Conservation (phyloP, 1,140 invertebrate genomes). For the Drosophila sproati region DNA sequence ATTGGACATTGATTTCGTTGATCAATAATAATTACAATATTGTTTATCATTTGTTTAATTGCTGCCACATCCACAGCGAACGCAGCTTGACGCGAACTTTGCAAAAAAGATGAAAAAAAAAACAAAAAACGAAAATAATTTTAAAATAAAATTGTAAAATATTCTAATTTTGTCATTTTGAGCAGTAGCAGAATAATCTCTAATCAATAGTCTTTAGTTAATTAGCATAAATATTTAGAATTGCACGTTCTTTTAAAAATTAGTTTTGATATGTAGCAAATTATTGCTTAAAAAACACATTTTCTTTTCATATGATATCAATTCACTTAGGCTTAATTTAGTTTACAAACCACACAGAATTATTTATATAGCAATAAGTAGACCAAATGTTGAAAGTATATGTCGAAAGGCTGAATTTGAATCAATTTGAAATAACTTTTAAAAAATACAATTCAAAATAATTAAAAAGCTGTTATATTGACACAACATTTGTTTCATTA, state of each 20-base stretch:
- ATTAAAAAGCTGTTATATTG: neutral
- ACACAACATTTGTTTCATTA: neutral
- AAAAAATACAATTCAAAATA: neutral
- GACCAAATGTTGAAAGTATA: conserved; percentile 21
- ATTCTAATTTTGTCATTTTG: conserved; percentile 5
- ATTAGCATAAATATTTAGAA: conserved; percentile 61
- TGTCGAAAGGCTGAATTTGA: conserved; percentile 20
- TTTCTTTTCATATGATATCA: conserved; percentile 19
- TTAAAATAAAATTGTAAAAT: conserved; percentile 7
- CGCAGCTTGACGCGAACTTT: conserved; percentile 72
- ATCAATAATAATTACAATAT: conserved; percentile 44
- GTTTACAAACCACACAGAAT: conserved; percentile 33
- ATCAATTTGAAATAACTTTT: neutral
- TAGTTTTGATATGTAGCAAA: conserved; percentile 67
- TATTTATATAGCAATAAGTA: conserved; percentile 17
- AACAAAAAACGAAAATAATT: conserved; percentile 18
- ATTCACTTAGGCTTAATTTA: conserved; percentile 25
- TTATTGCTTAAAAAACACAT: conserved; percentile 61
- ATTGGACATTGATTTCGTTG: conserved; percentile 35
- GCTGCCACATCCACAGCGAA: conserved; percentile 71
- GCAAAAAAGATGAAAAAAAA: conserved; percentile 5
- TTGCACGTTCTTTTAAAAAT: conserved; percentile 51
- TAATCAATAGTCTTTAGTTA: conserved; percentile 45
- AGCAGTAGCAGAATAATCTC: conserved; percentile 32
- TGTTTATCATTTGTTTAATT: conserved; percentile 58